Conservation (phyloP, 2,797 vertebrate species). For the Chanos chanos region DNA sequence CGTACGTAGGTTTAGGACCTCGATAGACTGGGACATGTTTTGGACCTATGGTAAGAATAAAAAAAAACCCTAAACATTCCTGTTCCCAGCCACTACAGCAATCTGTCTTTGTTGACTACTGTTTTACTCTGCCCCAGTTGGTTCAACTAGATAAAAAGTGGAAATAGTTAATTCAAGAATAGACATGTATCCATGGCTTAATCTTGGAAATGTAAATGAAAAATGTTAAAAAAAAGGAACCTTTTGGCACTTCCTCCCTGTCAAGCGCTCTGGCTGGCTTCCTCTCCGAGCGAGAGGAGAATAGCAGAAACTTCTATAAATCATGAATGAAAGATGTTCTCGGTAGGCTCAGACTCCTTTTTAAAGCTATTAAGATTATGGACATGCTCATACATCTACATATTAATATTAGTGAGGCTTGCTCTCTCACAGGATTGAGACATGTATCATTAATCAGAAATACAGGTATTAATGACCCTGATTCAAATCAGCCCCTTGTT, state of each 20-base stretch:
- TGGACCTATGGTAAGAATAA: conserved; percentile 79
- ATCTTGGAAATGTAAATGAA: too few relatives aligned
- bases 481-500: conserved; percentile 7
- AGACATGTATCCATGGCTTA: too few relatives aligned
- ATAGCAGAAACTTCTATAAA: conserved; percentile 17
- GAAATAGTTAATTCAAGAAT: too few relatives aligned
- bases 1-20: conserved; percentile 94
- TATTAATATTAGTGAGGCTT: conserved; percentile 24
- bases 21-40: conserved; percentile 99
- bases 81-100: too few relatives aligned
- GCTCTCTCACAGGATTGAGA: conserved; percentile 8
- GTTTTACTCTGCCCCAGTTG: too few relatives aligned
- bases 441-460: conserved; percentile 35
- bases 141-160: too few relatives aligned
- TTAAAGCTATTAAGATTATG: conserved; percentile 8
- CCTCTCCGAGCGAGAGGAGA: not conserved
- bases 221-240: not conserved
- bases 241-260: not conserved
- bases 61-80: not conserved
- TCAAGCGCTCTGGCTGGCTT: conserved; percentile 3
- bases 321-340: conserved; percentile 12
- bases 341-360: not conserved
- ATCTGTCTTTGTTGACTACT: too few relatives aligned
- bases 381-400: conserved; percentile 28
- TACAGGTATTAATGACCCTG: conserved; percentile 29